phyloP scores from a whole-genome alignment of 1,140 invertebrate genomes.

The Magallana angulata region DNA sequence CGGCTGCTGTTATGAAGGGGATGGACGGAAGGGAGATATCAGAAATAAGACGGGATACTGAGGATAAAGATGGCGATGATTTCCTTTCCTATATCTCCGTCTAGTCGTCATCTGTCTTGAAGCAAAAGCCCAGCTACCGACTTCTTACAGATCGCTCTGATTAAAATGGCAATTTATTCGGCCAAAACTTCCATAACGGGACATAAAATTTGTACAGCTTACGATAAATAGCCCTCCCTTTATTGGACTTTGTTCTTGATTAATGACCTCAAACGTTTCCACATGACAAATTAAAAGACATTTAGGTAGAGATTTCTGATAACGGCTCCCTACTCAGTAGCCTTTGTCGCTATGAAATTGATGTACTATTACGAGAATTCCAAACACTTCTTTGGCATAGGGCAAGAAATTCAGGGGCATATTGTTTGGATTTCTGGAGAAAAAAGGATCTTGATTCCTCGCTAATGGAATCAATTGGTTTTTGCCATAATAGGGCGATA shows the following conservation, averaged over 20 bases:
- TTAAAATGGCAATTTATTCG: conserved; percentile 29
- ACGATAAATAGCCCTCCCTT: conserved; percentile 30
- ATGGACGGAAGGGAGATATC: background rate
- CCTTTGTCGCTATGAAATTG: conserved; percentile 32
- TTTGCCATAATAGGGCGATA: conserved; percentile 20
- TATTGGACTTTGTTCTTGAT: conserved; percentile 29
- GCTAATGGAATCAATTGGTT: conserved; percentile 34
- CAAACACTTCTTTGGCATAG: conserved; percentile 28
- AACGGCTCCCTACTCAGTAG: conserved; percentile 1
- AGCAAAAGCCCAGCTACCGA: conserved; percentile 4
- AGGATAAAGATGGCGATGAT: conserved; percentile 23
- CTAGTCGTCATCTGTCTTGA: conserved; percentile 4
- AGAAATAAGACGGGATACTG: background rate
- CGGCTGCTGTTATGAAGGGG: conserved; percentile 7
- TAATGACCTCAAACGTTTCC: conserved; percentile 34
- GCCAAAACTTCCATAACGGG: conserved; percentile 12
- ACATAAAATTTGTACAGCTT: conserved; percentile 38
- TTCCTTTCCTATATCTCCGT: background rate
- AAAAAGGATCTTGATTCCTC: conserved; percentile 23
- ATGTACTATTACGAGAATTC: conserved; percentile 29
- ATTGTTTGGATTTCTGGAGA: conserved; percentile 28
- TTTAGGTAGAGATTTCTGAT: conserved; percentile 11
- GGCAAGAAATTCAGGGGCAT: background rate
- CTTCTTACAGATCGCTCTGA: conserved; percentile 7
- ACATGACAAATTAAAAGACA: conserved; percentile 38